These are phyloP conservation scores for Drosophila planitibia DNA, from an alignment of 2,888 invertebrate genomes.

Conservation along the genomic window DNA sequence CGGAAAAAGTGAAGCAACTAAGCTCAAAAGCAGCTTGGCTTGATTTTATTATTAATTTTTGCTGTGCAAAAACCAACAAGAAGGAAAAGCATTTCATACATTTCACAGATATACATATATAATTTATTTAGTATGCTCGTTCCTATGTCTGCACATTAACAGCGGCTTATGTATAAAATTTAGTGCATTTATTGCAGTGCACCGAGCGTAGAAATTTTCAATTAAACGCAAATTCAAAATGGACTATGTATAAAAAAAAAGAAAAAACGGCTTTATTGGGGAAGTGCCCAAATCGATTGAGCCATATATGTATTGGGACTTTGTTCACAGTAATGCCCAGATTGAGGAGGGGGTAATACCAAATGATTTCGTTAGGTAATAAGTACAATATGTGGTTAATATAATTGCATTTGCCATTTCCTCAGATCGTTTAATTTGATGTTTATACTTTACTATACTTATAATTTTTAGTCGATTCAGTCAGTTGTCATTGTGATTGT, in stretches of 20 bases:
- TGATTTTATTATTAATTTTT: constrained; percentile 43
- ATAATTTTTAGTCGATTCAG: neutral
- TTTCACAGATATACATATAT: constrained; percentile 15
- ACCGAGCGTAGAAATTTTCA: constrained; percentile 40
- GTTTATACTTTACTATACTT: neutral
- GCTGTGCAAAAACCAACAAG: constrained; percentile 10
- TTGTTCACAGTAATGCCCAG: neutral
- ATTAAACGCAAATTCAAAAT: constrained; percentile 41
- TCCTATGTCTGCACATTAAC: neutral
- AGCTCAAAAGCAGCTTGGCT: constrained; percentile 48
- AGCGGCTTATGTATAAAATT: constrained; percentile 17
- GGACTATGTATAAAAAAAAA: constrained; percentile 32
- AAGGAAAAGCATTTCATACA: constrained; percentile 17
- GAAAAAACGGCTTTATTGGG: constrained; percentile 33
- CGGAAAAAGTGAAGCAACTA: constrained; percentile 62
- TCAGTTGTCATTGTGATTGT: neutral
- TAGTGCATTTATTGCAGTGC: constrained; percentile 48
- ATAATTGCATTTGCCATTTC: neutral
- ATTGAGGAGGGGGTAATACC: constrained; percentile 1
- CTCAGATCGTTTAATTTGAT: too few species aligned
- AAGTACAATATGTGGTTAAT: neutral
- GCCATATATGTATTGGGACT: constrained; percentile 10
- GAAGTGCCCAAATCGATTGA: constrained; percentile 41
- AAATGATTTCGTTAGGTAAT: constrained; percentile 12
- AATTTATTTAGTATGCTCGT: neutral